Conservation (phyloP, 2,888 invertebrate genomes). For the Melanostoma scalare region DNA sequence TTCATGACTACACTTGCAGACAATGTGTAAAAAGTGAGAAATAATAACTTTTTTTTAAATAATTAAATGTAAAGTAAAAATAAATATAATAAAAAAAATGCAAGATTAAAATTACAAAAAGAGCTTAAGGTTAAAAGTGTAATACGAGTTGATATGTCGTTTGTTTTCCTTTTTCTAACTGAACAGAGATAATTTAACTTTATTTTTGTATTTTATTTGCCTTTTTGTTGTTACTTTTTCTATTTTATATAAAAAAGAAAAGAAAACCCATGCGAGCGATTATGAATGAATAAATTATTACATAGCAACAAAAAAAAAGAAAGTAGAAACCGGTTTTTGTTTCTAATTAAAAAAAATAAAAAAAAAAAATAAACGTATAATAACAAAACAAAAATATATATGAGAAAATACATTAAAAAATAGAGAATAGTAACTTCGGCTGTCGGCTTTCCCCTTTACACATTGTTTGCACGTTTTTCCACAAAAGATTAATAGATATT, state of each 20-base stretch:
- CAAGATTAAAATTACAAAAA: conserved; percentile 35
- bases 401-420: conserved; percentile 64
- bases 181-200: conserved; percentile 14
- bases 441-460: conserved; percentile 83
- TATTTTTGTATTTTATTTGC: conserved; percentile 67
- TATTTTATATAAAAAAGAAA: conserved; percentile 46
- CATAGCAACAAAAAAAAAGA: conserved; percentile 80
- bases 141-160: conserved; percentile 72
- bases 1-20: conserved; percentile 82
- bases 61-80: conserved; percentile 44
- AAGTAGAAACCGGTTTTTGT: conserved; percentile 63
- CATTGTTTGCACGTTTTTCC: conserved; percentile 83
- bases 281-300: conserved; percentile 74
- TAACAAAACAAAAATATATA: conserved; percentile 50
- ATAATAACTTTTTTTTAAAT: conserved; percentile 57
- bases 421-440: conserved; percentile 77
- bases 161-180: conserved; percentile 43
- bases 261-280: conserved; percentile 80
- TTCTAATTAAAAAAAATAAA: conserved; percentile 32
- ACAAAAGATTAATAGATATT: conserved; percentile 72
- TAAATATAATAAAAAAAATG: conserved; percentile 22
- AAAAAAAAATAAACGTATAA: conserved; percentile 28
- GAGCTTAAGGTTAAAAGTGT: conserved; percentile 70
- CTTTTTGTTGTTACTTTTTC: conserved; percentile 57
- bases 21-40: conserved; percentile 82